Percentiles rank a stretch among this genome's conserved stretches.
phyloP scores from a whole-genome alignment of 2,888 invertebrate species.

The Drosophila ezoana region DNA sequence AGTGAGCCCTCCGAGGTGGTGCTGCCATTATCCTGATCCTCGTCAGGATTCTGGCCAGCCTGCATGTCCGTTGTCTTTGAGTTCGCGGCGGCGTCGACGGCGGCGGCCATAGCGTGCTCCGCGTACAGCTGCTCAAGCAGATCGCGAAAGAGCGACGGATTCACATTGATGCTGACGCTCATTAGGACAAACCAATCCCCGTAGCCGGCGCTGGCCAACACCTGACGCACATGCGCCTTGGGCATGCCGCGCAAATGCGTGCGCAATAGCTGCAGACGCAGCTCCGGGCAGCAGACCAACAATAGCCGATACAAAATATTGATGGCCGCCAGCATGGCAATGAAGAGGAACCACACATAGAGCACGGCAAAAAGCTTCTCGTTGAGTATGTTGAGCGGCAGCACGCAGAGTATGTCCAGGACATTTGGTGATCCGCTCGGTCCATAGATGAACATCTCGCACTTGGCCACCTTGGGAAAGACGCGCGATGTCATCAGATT shows the following conservation, averaged over 20 bases:
- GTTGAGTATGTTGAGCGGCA: constrained; percentile 91
- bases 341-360: constrained; percentile 90
- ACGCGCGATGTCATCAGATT: constrained; percentile 78
- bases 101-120: background rate
- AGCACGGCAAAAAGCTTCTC: constrained; percentile 91
- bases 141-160: constrained; percentile 88
- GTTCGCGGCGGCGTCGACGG: background rate
- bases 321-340: constrained; percentile 87
- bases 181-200: constrained; percentile 92
- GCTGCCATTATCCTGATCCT: background rate
- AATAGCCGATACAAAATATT: constrained; percentile 88
- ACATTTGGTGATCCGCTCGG: constrained; percentile 92
- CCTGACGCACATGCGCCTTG: constrained; percentile 59
- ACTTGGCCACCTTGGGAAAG: constrained; percentile 91
- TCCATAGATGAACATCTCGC: constrained; percentile 94
- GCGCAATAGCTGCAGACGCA: constrained; percentile 74
- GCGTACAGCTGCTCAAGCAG: constrained; percentile 86
- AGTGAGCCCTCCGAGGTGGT: background rate
- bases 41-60: background rate
- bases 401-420: constrained; percentile 91
- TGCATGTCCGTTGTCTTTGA: background rate
- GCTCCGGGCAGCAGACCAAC: constrained; percentile 85
- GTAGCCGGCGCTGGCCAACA: constrained; percentile 83
- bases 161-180: constrained; percentile 91
- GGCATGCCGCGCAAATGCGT: constrained; percentile 70